These are phyloP conservation scores for Diploptera punctata DNA, from an alignment of 2,888 invertebrate species.

Conservation along the genomic window DNA sequence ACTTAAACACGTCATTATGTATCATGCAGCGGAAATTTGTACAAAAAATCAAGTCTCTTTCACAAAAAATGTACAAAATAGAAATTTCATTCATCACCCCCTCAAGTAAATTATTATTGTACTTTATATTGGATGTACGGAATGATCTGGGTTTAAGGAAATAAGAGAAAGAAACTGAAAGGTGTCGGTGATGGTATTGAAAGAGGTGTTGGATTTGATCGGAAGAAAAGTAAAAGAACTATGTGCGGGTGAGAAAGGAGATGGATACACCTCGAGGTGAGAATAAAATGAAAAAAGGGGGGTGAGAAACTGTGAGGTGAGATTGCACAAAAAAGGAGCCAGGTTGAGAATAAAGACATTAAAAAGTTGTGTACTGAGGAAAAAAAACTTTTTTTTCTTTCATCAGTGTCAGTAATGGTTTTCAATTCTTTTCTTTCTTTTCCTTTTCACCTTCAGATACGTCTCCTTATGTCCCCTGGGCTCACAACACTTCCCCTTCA, in stretches of 20 bases:
- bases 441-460: constrained; percentile 9
- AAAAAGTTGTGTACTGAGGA: constrained; percentile 19
- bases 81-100: too few relatives aligned
- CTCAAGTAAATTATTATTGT: too few relatives aligned
- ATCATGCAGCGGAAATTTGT: too few relatives aligned
- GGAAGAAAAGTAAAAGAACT: background rate
- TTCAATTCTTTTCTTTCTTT: constrained; percentile 53
- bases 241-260: background rate
- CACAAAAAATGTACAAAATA: too few relatives aligned
- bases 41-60: too few relatives aligned
- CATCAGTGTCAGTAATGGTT: constrained; percentile 56
- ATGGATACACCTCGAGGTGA: constrained; percentile 3
- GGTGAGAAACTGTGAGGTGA: background rate
- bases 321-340: background rate
- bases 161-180: background rate
- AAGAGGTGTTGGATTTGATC: background rate
- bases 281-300: background rate
- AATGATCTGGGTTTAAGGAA: too few relatives aligned
- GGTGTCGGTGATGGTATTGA: background rate
- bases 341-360: constrained; percentile 22
- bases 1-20: too few relatives aligned
- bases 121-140: too few relatives aligned
- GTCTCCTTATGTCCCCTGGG: background rate
- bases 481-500: too few relatives aligned
- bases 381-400: constrained; percentile 56